Conservation (phyloP, 2,113 vertebrate genomes). For the Thinocorus orbignyianus region DNA sequence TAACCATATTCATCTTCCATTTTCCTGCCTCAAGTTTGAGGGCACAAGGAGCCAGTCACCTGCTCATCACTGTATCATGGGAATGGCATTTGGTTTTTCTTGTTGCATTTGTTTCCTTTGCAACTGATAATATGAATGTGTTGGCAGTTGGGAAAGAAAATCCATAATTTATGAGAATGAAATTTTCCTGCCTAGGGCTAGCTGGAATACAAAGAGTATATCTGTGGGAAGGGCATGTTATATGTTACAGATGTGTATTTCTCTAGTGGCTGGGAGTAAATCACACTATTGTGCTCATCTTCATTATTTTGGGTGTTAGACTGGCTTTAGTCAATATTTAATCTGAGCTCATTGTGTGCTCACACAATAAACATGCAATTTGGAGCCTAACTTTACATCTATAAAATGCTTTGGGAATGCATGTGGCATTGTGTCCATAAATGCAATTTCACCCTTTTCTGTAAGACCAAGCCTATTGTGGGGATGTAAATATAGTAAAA, state of each 20-base stretch:
- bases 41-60: background rate
- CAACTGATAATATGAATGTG: slow-evolving; percentile 32
- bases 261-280: slow-evolving; percentile 34
- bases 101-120: slow-evolving; percentile 10
- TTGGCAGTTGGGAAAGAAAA: slow-evolving; percentile 51
- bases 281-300: slow-evolving; percentile 55
- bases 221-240: slow-evolving; percentile 53
- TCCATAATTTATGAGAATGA: slow-evolving; percentile 54
- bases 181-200: slow-evolving; percentile 55
- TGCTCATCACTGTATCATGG: background rate
- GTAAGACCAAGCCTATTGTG: slow-evolving; percentile 19
- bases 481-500: slow-evolving; percentile 41
- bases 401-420: slow-evolving; percentile 21
- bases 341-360: slow-evolving; percentile 52
- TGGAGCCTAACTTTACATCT: slow-evolving; percentile 53
- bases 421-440: slow-evolving; percentile 60
- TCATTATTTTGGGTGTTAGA: slow-evolving; percentile 56
- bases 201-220: slow-evolving; percentile 40
- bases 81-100: background rate
- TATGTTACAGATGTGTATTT: slow-evolving; percentile 57
- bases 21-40: slow-evolving; percentile 27
- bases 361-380: slow-evolving; percentile 51
- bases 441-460: slow-evolving; percentile 60
- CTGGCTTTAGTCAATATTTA: slow-evolving; percentile 52
- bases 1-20: slow-evolving; percentile 6